A percentile compares a stretch with the other conserved stretches of the same genome.
These are phyloP conservation scores for Leucophenga maculata DNA, from an alignment of 2,888 invertebrate genomes.

Conservation along the genomic window DNA sequence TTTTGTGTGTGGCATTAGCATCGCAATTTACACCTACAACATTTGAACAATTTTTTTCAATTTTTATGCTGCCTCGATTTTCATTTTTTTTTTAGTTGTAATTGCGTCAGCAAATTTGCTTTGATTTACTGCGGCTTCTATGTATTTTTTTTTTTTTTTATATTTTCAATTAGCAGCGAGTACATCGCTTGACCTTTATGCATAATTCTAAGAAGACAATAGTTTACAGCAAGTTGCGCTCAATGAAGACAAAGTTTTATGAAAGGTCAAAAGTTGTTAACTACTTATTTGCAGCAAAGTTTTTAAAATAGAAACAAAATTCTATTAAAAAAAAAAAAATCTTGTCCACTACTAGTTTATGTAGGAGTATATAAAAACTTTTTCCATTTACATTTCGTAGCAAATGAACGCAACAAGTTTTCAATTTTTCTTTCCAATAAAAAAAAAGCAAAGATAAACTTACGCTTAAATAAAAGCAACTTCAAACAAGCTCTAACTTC, in stretches of 20 bases:
- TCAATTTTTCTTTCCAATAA: too few species aligned
- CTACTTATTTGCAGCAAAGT: neutral
- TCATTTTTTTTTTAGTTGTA: neutral
- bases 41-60: neutral
- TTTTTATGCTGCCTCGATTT: neutral
- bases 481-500: too few species aligned
- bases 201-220: neutral
- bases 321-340: too few species aligned
- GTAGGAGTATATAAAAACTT: too few species aligned
- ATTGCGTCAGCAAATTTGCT: neutral
- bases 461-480: too few species aligned
- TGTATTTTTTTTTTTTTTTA: neutral
- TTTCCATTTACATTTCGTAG: neutral
- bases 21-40: neutral
- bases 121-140: neutral
- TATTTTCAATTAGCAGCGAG: neutral
- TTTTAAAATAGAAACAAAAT: too few species aligned
- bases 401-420: constrained; percentile 10
- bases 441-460: too few species aligned
- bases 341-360: too few species aligned
- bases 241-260: neutral
- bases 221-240: neutral
- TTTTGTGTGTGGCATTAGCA: neutral
- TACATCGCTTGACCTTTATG: neutral
- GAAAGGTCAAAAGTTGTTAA: neutral